phyloP scores from a whole-genome alignment of 2,888 invertebrate species.

The Pediacus dermestoides region DNA sequence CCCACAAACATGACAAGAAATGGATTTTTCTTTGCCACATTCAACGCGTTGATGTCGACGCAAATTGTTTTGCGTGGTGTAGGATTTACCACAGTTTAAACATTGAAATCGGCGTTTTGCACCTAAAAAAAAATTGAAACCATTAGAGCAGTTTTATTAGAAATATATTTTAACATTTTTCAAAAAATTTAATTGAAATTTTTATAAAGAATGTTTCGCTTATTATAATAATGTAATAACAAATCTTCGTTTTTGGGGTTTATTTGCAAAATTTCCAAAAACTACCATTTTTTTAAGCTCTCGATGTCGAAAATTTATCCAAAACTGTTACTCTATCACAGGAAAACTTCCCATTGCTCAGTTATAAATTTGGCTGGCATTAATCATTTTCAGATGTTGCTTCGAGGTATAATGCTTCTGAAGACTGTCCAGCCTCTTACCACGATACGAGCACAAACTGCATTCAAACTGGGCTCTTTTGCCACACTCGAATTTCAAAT shows the following conservation, averaged over 20 bases:
- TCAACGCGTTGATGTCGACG: constrained; percentile 34
- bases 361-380: no score
- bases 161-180: not conserved
- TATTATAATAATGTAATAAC: not conserved
- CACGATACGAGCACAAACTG: constrained; percentile 13
- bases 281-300: no score
- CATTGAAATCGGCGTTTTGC: constrained; percentile 20
- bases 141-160: not conserved
- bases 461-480: constrained; percentile 16
- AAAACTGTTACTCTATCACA: no score
- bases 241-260: no score
- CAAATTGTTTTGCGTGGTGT: constrained; percentile 30
- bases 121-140: no score
- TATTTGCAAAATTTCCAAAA: no score
- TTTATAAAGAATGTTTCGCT: not conserved
- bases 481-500: constrained; percentile 18
- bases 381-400: no score
- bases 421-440: constrained; percentile 20
- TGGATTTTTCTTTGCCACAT: constrained; percentile 38
- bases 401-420: constrained; percentile 20
- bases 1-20: constrained; percentile 31
- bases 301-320: no score
- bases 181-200: constrained; percentile 3
- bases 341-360: no score
- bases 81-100: constrained; percentile 27